Conservation (phyloP, 1,140 invertebrate species). For the Hestina assimilis region DNA sequence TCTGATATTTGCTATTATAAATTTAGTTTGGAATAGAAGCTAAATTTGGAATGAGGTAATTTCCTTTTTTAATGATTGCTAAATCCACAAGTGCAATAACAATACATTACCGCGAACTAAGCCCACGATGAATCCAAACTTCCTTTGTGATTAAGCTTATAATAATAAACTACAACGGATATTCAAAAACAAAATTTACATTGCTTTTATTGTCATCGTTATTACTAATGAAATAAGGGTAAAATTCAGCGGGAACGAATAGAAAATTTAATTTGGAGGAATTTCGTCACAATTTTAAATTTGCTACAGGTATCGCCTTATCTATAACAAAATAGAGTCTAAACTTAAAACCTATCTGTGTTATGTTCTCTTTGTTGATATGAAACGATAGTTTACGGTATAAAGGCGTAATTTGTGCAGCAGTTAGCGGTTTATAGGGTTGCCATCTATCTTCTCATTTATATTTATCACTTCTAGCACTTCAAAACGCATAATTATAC, state of each 20-base stretch:
- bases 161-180: slow-evolving; percentile 55
- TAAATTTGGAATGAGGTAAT: not conserved
- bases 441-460: not conserved
- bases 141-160: slow-evolving; percentile 56
- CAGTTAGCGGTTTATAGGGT: slow-evolving; percentile 44
- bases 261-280: not conserved
- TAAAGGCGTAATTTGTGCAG: slow-evolving; percentile 56
- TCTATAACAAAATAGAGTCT: not conserved
- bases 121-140: slow-evolving; percentile 36
- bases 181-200: slow-evolving; percentile 22
- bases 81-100: slow-evolving; percentile 9
- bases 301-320: not conserved
- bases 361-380: slow-evolving; percentile 22
- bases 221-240: slow-evolving; percentile 17
- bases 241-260: not conserved
- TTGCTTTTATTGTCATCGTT: not conserved
- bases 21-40: no score
- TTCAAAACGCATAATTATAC: not conserved
- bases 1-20: no score
- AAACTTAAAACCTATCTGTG: slow-evolving; percentile 2
- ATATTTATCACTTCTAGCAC: not conserved
- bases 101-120: slow-evolving; percentile 6
- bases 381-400: slow-evolving; percentile 54
- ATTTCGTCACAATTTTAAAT: not conserved
- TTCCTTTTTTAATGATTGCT: not conserved